Percentiles rank a stretch among this genome's conserved stretches.
phyloP scores from a whole-genome alignment of 2,797 vertebrate genomes.

The Mus caroli region DNA sequence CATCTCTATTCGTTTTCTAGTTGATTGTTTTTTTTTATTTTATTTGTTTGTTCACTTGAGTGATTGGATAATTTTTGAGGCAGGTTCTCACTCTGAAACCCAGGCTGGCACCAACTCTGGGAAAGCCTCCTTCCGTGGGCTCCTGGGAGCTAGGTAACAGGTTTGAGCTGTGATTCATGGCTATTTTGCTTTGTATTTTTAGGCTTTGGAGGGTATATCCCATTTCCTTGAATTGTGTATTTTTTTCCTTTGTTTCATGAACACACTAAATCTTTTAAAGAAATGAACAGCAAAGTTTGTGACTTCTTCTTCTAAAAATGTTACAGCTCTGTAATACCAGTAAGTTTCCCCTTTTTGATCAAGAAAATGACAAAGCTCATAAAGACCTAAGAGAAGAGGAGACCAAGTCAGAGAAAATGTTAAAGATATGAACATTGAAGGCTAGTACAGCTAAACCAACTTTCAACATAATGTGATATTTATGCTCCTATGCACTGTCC shows the following conservation, averaged over 20 bases:
- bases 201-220: constrained; percentile 87
- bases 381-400: not conserved
- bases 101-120: not conserved
- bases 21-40: not conserved
- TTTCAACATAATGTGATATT: not conserved
- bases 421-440: not conserved
- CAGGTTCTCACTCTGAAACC: not conserved
- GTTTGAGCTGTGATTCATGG: too few relatives aligned
- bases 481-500: not conserved
- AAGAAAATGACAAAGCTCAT: constrained; percentile 36
- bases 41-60: not conserved
- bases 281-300: constrained; percentile 38
- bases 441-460: not conserved
- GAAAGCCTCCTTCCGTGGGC: too few relatives aligned
- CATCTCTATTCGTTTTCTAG: not conserved
- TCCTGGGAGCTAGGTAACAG: too few relatives aligned
- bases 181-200: constrained; percentile 88
- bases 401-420: not conserved
- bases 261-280: constrained; percentile 27
- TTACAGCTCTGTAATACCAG: not conserved
- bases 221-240: constrained; percentile 91
- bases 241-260: constrained; percentile 87
- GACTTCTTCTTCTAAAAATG: not conserved
- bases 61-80: not conserved
- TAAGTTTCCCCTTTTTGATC: constrained; percentile 50